Base-by-base conservation (phyloP, 2,888 invertebrate genomes). In the Pseudococcus jackbeardsleyi region DNA sequence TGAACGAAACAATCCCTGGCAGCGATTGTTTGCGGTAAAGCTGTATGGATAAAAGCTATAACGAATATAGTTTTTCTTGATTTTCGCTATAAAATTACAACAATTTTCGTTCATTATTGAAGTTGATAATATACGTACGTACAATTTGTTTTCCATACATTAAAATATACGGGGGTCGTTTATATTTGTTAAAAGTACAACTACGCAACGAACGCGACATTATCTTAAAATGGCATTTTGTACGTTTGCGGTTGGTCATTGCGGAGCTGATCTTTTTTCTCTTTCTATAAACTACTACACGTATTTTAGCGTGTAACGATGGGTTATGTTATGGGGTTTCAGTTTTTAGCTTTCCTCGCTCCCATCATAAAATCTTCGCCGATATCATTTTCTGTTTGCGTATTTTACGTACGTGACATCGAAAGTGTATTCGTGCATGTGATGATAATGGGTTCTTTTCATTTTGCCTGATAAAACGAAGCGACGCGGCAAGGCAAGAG, bases 361-460 rank as follows among this genome's bases (percentile, higher is more conserved):
- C 19, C 79, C 79, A 46, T 46, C 46, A 82, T 82, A 82, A 82
- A 82, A 82, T 82, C 42, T 82, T 46, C 79, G 46, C 79, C 79
- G 46, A 82, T 46, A 82, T 46, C 79, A 82, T 82, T 82, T 82
- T 82, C 79, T 82, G 79, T 82, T 82, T 82, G 79, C 79, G 79
- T 82, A 82, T 82, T 82, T 82, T 17, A 59, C 50, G 54, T 54
- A 84, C 84, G 84, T 54, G 54, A 59, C 54, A 54, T 84, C 84
- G 84, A 84, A 85, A 64, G 59, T 85, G 64, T 85, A 85, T 64
- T 85, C 59, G 59, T 59, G 85, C 85, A 64, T 85, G 59, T 59
- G 84, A 59, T 59, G 64, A 85, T 85, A 59, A 85, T 85, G 85
- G 54, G 26, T 85, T 59, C 59, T 85, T 85, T 59, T 85, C 64